Evolutionary conservation across 2,113 vertebrate genomes (phyloP), one percentile per base, ranked within the genome.

Genomic region (Mesocricetus auratus): DNA sequence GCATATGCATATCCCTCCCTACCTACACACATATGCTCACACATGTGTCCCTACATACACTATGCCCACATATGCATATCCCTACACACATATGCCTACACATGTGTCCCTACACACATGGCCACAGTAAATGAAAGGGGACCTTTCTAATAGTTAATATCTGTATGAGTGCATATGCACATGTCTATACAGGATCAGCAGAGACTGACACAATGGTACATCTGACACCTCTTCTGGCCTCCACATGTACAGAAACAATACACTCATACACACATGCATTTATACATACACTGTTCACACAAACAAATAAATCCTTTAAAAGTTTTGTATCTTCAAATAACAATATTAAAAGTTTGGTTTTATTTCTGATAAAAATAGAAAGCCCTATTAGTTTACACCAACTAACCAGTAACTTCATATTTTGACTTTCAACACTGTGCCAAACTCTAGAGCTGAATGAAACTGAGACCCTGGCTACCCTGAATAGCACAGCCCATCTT

Each of bases 371-470:
- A 7, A 90, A 92, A 97, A 50, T 50, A 77, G 53, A 93, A 69
- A 79, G 19, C 19, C 36, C 89, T 74, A 86, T 45, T 97, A 90
- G 77, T 78, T 92, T 94, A 88, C 19, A 93, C 64, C 31, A 94
- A 47, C 24, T 50, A 96, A 68, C 45, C 64, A 75, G 45, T 90
- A 29, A 79, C 29, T 90, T 68, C 68, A 86, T 92, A 90, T 58
- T 94, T 29, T 39, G 4, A 64, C 5, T 75, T 29, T 45, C 36
- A 92, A 85, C 15, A 92, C 12, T 45, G n/a, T n/a, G 56, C 50
- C 85, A 90, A 96, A 91, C 16, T 73, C 78, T 56, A 3, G n/a
- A 60, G 56, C 45, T 75, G 12, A 82, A 60, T 21, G 15, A 39
- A 58, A 82, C 0, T 82, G 11, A 58, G 21, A 39, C 31, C 79